Evolutionary conservation across 2,113 vertebrate species (phyloP).

Genomic region (Myrmophylax atrothorax): DNA sequence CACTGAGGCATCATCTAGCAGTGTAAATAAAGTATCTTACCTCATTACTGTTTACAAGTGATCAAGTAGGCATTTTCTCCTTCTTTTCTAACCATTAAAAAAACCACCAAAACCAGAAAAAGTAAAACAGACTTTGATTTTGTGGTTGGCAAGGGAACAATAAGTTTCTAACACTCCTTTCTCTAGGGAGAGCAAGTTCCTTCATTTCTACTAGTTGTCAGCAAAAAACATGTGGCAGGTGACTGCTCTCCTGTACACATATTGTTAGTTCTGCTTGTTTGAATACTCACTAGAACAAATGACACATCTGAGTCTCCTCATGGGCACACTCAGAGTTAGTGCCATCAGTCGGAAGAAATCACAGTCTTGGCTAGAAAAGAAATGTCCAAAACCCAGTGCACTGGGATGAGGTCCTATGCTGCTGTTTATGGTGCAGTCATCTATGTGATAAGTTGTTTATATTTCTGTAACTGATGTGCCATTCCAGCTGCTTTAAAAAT

Average conservation of each 20-base stretch:
- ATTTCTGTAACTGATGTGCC: neutral
- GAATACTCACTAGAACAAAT: neutral
- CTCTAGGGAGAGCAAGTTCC: neutral
- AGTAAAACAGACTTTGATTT: neutral
- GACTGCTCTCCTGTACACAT: neutral
- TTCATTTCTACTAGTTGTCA: neutral
- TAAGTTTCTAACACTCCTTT: neutral
- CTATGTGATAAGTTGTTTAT: neutral
- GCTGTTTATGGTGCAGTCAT: neutral
- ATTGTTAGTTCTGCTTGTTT: neutral
- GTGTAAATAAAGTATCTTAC: neutral
- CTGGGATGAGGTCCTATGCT: neutral
- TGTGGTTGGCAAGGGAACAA: neutral
- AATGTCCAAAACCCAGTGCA: neutral
- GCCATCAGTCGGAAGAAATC: neutral
- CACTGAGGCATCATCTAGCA: neutral
- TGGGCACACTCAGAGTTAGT: neutral
- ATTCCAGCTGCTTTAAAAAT: neutral
- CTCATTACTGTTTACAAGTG: neutral
- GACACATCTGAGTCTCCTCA: neutral
- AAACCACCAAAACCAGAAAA: neutral
- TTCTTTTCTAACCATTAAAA: neutral
- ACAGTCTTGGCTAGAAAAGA: neutral
- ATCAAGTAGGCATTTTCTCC: neutral
- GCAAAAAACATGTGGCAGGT: neutral